These are phyloP conservation scores for Dicyrtoma fusca DNA, from an alignment of 2,888 invertebrate species.

Conservation along the genomic window DNA sequence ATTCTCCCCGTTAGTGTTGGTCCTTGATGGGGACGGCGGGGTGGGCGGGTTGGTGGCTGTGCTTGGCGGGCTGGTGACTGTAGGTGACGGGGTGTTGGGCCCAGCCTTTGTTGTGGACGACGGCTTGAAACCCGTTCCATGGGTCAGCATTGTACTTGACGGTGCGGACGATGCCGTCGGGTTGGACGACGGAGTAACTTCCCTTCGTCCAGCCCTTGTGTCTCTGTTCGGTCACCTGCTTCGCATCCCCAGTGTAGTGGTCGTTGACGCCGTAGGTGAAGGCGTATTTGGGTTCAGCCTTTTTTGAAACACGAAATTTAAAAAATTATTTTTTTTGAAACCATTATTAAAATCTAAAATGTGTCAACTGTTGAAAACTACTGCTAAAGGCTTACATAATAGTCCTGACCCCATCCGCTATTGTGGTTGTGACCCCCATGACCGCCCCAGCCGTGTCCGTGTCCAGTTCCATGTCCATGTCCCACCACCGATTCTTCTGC, in stretches of 20 bases:
- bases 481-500: too few species aligned
- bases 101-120: conserved; percentile 10
- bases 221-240: conserved; percentile 28
- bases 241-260: conserved; percentile 50
- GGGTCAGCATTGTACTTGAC: conserved; percentile 33
- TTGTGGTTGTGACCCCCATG: too few species aligned
- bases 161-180: conserved; percentile 13
- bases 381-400: background rate
- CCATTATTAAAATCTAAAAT: too few species aligned
- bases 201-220: conserved; percentile 33
- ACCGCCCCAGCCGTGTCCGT: conserved; percentile 1
- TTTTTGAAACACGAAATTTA: background rate
- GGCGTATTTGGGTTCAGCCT: conserved; percentile 35
- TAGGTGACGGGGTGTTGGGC: too few species aligned
- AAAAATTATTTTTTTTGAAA: too few species aligned
- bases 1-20: too few species aligned
- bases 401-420: background rate
- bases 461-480: background rate
- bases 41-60: too few species aligned
- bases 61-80: too few species aligned
- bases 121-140: conserved; percentile 26
- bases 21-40: too few species aligned
- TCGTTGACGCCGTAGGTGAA: conserved; percentile 48
- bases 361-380: background rate
- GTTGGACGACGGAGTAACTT: conserved; percentile 35